Evolutionary conservation across 2,888 invertebrate species (phyloP), one percentile per base, ranked within the genome.

Genomic region (Formica aserva): DNA sequence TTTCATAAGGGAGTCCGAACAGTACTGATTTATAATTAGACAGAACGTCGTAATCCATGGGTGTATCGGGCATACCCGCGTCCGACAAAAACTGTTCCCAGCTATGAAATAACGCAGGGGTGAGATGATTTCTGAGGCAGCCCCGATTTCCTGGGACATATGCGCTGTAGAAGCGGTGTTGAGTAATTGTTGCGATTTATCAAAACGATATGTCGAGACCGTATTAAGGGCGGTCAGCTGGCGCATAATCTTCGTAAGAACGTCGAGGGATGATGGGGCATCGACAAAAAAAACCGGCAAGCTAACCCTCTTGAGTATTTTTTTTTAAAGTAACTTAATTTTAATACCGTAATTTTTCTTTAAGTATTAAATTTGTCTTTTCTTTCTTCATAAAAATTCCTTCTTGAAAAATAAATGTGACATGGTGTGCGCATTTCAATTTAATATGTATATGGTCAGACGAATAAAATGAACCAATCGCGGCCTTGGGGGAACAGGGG

Each of bases 141-240:
- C 85, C 87, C 85, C 81, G 84, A 89, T 90, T 90, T 90, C 86
- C 88, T 63, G 85, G 89, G 91, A 89, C 92, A 92, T 92, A 92
- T 92, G 92, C 88, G 89, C 72, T 65, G 67, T 83, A 57, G 76
- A 48, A 52, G 57, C 78, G 65, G 69, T 69, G 87, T 88, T 90
- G 92, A 92, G 89, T 92, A 93, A 93, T 93, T 93, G 92, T 92
- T 90, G 89, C 91, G 92, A 94, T 94, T 93, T 91, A 92, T 93
- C 93, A 92, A 91, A 92, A 91, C 92, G 92, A 93, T 93, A 92
- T 87, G 91, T 87, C 89, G 82, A 82, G 71, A 74, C 75, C 80
- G 83, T 81, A 86, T 91, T 75, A 87, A 88, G 88, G 85, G 74
- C 86, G 86, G 88, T 91, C 91, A 89, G 83, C 91, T 88, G 91